Evolutionary conservation across 2,113 vertebrate species (phyloP).

Genomic region (Rhinoderma darwinii): DNA sequence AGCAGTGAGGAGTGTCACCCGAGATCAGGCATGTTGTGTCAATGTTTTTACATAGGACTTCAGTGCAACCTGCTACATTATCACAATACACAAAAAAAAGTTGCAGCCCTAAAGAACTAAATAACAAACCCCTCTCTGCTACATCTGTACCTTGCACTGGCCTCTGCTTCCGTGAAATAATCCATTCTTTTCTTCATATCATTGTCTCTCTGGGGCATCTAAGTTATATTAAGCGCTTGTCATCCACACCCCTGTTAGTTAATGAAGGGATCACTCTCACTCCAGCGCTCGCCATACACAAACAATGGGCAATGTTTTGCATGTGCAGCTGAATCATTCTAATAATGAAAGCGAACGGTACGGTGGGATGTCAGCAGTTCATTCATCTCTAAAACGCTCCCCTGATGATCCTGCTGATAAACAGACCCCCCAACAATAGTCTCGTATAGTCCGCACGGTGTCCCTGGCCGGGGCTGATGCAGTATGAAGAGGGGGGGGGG

Average conservation of each 20-base stretch:
- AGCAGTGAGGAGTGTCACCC: not conserved
- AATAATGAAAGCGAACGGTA: not conserved
- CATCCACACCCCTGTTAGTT: not conserved
- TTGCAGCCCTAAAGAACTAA: no score
- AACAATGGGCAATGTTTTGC: not conserved
- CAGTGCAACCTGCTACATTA: no score
- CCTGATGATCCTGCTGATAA: constrained; percentile 25
- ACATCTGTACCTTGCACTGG: not conserved
- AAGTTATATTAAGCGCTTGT: not conserved
- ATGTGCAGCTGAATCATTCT: not conserved
- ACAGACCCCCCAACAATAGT: constrained; percentile 18
- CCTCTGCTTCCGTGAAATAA: not conserved
- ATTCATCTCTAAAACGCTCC: constrained; percentile 25
- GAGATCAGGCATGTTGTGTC: no score
- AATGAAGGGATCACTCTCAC: constrained; percentile 5
- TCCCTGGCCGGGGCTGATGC: not conserved
- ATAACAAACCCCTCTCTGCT: not conserved
- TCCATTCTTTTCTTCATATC: not conserved
- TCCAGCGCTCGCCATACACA: not conserved
- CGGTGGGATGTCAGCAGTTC: constrained; percentile 5
- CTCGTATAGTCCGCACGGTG: not conserved
- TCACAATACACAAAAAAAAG: no score
- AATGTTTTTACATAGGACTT: no score
- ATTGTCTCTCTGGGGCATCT: not conserved
- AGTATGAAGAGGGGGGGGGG: not conserved